Percentiles rank a stretch among this genome's conserved stretches.
Evolutionary conservation across 2,797 vertebrate species (phyloP).

Genomic region (Pseudomugil gertrudae): DNA sequence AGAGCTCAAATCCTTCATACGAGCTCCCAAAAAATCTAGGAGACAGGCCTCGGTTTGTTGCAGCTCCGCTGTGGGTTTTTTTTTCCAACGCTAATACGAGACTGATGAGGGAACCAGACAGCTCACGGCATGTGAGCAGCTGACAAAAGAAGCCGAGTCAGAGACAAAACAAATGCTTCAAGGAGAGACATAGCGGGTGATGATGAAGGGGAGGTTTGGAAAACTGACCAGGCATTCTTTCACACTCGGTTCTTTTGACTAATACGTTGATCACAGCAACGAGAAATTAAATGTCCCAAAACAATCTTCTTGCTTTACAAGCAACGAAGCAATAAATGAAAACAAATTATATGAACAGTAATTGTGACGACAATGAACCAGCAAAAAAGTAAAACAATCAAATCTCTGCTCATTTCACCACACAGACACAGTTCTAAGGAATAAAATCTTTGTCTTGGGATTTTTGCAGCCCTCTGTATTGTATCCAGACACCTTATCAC

Average conservation of each 20-base stretch:
- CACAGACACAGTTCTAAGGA: background rate
- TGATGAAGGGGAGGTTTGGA: slow-evolving; percentile 29
- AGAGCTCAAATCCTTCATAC: background rate
- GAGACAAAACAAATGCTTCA: slow-evolving; percentile 47
- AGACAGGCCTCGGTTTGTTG: slow-evolving; percentile 19
- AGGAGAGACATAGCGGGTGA: slow-evolving; percentile 38
- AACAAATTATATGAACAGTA: slow-evolving; percentile 16
- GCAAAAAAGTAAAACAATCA: slow-evolving; percentile 24
- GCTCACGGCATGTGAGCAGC: slow-evolving; percentile 57
- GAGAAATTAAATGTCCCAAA: slow-evolving; percentile 23
- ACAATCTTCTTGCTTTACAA: slow-evolving; percentile 22
- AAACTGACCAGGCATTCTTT: slow-evolving; percentile 29
- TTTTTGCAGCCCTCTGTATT: slow-evolving; percentile 12
- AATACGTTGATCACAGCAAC: slow-evolving; percentile 20
- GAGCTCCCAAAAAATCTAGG: slow-evolving; percentile 2
- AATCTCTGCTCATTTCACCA: background rate
- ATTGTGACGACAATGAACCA: background rate
- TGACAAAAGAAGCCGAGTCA: slow-evolving; percentile 49
- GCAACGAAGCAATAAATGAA: slow-evolving; percentile 16
- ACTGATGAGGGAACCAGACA: slow-evolving; percentile 59
- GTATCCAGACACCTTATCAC: slow-evolving; percentile 28
- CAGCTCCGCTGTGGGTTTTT: too few relatives aligned
- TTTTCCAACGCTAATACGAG: slow-evolving; percentile 24
- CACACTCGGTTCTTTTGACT: background rate
- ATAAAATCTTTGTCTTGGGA: slow-evolving; percentile 16